A percentile compares a stretch with the other conserved stretches of the same genome.
These are phyloP conservation scores for Netelia virgata DNA, from an alignment of 2,888 invertebrate genomes.

Conservation along the genomic window DNA sequence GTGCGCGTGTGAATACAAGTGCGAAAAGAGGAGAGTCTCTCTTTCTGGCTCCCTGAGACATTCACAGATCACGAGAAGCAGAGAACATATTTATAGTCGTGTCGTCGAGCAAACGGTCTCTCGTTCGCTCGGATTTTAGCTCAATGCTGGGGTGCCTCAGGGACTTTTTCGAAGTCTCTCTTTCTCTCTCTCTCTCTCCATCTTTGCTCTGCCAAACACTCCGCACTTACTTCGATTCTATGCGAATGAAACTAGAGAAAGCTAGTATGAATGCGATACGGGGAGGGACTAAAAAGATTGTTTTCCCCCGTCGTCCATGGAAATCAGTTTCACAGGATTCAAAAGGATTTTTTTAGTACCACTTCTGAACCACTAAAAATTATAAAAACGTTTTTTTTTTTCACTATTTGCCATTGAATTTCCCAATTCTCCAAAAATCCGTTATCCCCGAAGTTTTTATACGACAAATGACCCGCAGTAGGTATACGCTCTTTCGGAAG, in stretches of 20 bases:
- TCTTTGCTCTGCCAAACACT: slow-evolving; percentile 41
- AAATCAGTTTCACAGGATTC: neutral
- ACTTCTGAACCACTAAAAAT: neutral
- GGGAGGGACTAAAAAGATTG: neutral
- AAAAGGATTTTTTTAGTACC: neutral
- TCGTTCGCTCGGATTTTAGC: slow-evolving; percentile 53
- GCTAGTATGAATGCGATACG: neutral
- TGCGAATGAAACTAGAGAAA: slow-evolving; percentile 30
- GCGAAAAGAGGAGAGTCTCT: slow-evolving; percentile 49
- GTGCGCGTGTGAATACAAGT: slow-evolving; percentile 53
- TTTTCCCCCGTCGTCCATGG: neutral
- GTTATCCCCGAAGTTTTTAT: neutral
- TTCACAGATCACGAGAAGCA: slow-evolving; percentile 69
- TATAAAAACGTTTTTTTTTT: too few species aligned
- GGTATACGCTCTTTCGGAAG: neutral
- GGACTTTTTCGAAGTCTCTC: slow-evolving; percentile 26
- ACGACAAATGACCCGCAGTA: neutral
- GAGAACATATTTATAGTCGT: slow-evolving; percentile 78
- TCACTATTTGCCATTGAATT: neutral
- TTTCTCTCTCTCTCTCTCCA: slow-evolving; percentile 26
- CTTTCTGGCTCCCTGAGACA: slow-evolving; percentile 38
- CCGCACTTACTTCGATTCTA: slow-evolving; percentile 46
- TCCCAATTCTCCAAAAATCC: neutral
- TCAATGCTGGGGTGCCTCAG: slow-evolving; percentile 34
- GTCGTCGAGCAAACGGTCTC: slow-evolving; percentile 74